Evolutionary conservation across 30 jellyfish, hydroid and myxozoan species (phyloP).

Genomic region (Pelagia noctiluca): DNA sequence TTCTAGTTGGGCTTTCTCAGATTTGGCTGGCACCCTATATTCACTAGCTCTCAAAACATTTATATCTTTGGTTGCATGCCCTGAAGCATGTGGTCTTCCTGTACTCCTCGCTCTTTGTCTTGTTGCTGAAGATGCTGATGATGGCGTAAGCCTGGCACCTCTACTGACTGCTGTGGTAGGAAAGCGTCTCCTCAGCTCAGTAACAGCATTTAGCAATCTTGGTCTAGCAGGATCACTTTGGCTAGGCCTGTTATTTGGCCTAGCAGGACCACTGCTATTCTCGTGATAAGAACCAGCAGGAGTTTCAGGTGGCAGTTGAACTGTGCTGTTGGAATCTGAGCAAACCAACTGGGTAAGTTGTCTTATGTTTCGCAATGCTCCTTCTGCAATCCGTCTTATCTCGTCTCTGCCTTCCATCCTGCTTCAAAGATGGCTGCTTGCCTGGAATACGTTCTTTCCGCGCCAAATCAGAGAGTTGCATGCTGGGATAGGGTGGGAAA

Average conservation of each 20-base stretch:
- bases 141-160: neutral
- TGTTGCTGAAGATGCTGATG: slow-evolving; percentile 7
- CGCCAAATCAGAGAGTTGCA: no score
- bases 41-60: slow-evolving; percentile 21
- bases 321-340: neutral
- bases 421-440: no score
- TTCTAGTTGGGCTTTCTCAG: slow-evolving; percentile 38
- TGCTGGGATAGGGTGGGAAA: no score
- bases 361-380: neutral
- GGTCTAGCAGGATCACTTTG: neutral
- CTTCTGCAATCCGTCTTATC: neutral
- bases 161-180: neutral
- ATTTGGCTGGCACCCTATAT: slow-evolving; percentile 33
- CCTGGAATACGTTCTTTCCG: no score
- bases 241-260: neutral
- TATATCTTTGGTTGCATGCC: neutral
- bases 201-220: neutral
- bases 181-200: slow-evolving; percentile 34
- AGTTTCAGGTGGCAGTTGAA: neutral
- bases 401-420: no score
- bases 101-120: neutral
- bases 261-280: neutral
- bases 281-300: neutral
- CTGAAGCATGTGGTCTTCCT: slow-evolving; percentile 11
- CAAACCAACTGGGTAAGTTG: neutral